These are phyloP conservation scores for Pygmarrhopalites habei DNA, from an alignment of 1,140 invertebrate species.

Conservation along the genomic window DNA sequence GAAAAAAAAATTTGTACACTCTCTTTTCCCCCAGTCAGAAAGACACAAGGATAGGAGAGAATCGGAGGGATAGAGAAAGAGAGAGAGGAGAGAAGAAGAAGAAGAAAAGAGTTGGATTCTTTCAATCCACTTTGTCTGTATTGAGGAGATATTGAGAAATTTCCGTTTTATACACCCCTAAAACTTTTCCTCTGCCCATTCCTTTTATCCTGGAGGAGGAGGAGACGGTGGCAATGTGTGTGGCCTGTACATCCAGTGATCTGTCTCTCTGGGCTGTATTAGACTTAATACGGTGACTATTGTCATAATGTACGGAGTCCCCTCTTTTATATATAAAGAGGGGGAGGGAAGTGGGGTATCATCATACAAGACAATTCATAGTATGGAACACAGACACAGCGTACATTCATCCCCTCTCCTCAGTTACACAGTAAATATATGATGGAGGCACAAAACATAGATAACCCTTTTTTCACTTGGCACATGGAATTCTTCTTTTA, in stretches of 20 bases:
- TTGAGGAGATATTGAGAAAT: conserved; percentile 33
- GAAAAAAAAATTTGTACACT: conserved; percentile 6
- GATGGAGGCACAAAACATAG: not conserved
- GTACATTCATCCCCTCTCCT: no score
- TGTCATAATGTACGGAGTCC: no score
- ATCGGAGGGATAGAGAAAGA: no score
- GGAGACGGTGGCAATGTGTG: no score
- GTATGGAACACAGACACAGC: no score
- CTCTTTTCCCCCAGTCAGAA: no score
- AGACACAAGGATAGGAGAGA: no score
- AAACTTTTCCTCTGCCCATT: conserved; percentile 28
- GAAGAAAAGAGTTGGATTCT: not conserved
- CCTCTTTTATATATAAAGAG: no score
- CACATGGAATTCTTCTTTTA: not conserved
- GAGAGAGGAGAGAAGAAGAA: not conserved
- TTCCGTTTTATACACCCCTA: conserved; percentile 30
- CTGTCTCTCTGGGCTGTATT: not conserved
- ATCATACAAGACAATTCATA: no score
- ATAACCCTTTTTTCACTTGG: conserved; percentile 5
- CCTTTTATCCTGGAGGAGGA: conserved; percentile 16
- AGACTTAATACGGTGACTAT: not conserved
- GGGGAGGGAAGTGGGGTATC: no score
- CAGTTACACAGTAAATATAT: no score
- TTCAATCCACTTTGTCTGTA: conserved; percentile 31
- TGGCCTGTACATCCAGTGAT: not conserved